These are phyloP conservation scores for Eupelmus urozonus DNA, from an alignment of 2,888 invertebrate species.

Conservation along the genomic window DNA sequence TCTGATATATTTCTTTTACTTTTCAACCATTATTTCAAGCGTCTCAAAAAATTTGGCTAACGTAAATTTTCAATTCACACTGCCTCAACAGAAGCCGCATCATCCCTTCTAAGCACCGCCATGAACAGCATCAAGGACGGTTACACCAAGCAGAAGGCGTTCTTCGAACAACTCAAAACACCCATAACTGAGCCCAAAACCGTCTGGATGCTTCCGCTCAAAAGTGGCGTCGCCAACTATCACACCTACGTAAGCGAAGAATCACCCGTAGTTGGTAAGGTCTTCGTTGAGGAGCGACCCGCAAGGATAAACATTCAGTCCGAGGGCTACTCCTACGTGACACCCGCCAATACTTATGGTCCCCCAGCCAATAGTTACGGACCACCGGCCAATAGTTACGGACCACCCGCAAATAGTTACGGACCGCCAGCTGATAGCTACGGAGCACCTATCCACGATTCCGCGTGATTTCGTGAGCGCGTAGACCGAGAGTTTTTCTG, in stretches of 20 bases:
- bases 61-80: not conserved
- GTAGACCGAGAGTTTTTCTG: no score
- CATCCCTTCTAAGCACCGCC: constrained; percentile 3
- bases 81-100: constrained; percentile 8
- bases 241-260: constrained; percentile 55
- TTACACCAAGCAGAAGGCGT: constrained; percentile 7
- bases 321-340: no score
- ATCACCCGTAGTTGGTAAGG: constrained; percentile 60
- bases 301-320: no score
- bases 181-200: not conserved
- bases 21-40: not conserved
- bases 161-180: not conserved
- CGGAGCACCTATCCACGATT: not conserved
- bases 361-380: constrained; percentile 34
- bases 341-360: constrained; percentile 6
- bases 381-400: constrained; percentile 27
- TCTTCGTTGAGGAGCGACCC: constrained; percentile 18
- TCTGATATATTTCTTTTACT: not conserved
- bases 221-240: no score
- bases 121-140: not conserved
- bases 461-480: no score
- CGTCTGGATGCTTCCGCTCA: not conserved
- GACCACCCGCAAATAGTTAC: constrained; percentile 25
- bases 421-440: not conserved
- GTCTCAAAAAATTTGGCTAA: not conserved